Percentiles rank a stretch among this genome's conserved stretches.
phyloP scores from a whole-genome alignment of 2,888 invertebrate genomes.

The Buathra laborator region DNA sequence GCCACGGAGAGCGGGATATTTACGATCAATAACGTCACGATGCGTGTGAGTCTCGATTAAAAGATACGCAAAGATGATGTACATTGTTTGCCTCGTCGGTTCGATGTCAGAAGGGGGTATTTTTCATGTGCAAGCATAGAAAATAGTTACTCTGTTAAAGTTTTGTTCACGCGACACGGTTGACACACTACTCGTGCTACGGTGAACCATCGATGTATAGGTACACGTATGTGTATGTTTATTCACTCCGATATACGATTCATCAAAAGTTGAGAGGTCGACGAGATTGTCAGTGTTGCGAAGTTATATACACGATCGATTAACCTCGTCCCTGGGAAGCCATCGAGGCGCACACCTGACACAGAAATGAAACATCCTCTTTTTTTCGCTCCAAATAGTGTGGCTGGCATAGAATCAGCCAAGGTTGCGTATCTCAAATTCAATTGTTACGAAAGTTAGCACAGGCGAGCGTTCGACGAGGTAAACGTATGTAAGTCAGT shows the following conservation, averaged over 20 bases:
- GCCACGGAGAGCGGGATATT: background rate
- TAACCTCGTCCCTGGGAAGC: conserved; percentile 52
- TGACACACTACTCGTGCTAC: too few species aligned
- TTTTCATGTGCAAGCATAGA: too few species aligned
- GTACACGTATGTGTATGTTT: background rate
- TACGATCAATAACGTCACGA: background rate
- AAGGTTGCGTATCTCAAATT: conserved; percentile 40
- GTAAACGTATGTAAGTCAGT: conserved; percentile 3
- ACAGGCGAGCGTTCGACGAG: conserved; percentile 14
- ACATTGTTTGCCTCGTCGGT: background rate
- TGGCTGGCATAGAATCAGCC: conserved; percentile 18
- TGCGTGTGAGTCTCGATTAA: background rate
- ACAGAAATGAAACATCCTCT: conserved; percentile 44
- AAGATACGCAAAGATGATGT: background rate
- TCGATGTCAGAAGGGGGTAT: background rate
- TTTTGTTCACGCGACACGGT: too few species aligned
- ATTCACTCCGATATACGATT: background rate
- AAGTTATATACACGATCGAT: conserved; percentile 52
- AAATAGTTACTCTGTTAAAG: too few species aligned
- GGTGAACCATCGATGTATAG: background rate
- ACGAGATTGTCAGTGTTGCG: conserved; percentile 10
- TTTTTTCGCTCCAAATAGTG: conserved; percentile 49
- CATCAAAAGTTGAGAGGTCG: conserved; percentile 16
- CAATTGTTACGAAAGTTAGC: conserved; percentile 12
- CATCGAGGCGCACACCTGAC: conserved; percentile 24